phyloP scores from a whole-genome alignment of 2,888 invertebrate genomes.

The Nomada ruficornis region DNA sequence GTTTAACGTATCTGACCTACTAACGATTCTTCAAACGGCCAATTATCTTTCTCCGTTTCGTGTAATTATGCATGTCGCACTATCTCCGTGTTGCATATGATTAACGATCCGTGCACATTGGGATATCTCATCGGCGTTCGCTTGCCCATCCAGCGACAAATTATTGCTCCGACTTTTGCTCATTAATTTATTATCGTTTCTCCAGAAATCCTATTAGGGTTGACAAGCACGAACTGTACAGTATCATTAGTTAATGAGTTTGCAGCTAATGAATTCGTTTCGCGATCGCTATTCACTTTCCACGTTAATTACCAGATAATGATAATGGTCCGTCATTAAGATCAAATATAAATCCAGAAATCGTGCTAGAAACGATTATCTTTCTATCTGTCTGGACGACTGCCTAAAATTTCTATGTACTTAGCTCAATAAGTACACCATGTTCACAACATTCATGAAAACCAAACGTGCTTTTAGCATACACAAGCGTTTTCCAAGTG shows the following conservation, averaged over 20 bases:
- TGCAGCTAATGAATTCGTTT: slow-evolving; percentile 7
- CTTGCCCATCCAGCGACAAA: slow-evolving; percentile 11
- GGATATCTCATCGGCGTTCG: background rate
- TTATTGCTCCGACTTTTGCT: background rate
- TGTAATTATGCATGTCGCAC: background rate
- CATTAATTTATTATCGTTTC: background rate
- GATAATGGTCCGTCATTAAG: too few species aligned
- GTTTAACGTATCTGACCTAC: slow-evolving; percentile 28
- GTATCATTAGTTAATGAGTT: slow-evolving; percentile 22
- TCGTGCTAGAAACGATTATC: slow-evolving; percentile 16
- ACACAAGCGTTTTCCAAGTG: too few species aligned
- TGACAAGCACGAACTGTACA: background rate
- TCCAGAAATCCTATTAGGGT: background rate
- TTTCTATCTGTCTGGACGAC: background rate
- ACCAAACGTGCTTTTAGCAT: too few species aligned
- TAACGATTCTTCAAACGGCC: background rate
- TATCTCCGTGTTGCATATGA: slow-evolving; percentile 13
- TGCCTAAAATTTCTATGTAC: background rate
- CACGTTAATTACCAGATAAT: slow-evolving; percentile 42
- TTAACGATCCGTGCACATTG: background rate
- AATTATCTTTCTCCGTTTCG: background rate
- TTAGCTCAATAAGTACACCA: background rate
- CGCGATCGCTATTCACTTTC: slow-evolving; percentile 1
- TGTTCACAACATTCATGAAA: background rate
- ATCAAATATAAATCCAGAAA: too few species aligned